These are phyloP conservation scores for Xiphorhynchus erythropygius DNA, from an alignment of 2,797 vertebrate species.

Conservation along the genomic window DNA sequence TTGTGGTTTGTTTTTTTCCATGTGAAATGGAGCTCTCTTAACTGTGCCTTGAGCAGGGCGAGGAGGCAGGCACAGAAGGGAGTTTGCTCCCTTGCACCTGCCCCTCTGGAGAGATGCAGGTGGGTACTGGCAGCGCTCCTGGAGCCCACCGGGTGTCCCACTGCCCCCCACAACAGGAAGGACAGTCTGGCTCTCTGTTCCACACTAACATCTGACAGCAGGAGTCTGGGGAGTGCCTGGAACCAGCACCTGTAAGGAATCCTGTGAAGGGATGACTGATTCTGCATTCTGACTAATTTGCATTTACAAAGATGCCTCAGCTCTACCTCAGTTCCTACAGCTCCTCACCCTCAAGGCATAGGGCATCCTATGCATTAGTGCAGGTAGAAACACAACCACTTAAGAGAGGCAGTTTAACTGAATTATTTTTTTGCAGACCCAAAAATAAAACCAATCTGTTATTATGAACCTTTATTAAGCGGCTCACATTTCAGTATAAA, in stretches of 20 bases:
- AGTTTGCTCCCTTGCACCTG: neutral
- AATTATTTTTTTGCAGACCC: constrained; percentile 71
- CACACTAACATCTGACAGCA: neutral
- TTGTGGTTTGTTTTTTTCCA: neutral
- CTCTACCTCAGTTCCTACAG: constrained; percentile 15
- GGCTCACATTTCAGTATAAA: constrained; percentile 98
- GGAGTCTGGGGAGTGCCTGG: neutral
- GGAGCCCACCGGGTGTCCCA: neutral
- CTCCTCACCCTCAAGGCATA: neutral
- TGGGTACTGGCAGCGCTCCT: neutral
- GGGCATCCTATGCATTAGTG: constrained; percentile 44
- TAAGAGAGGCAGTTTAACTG: constrained; percentile 71
- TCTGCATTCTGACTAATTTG: neutral
- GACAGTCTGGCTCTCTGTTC: neutral
- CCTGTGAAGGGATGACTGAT: neutral
- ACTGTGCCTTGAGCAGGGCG: neutral
- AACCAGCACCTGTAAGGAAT: neutral
- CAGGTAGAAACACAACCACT: constrained; percentile 62
- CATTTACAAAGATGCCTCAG: neutral
- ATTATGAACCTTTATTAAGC: constrained; percentile 97
- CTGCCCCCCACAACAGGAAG: neutral
- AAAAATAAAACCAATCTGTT: constrained; percentile 80
- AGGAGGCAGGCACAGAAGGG: neutral
- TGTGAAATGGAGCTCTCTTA: neutral
- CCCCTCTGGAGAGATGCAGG: neutral